A percentile compares a stretch with the other conserved stretches of the same genome.
Conservation (phyloP, 2,113 vertebrate species). For the Otolemur garnettii region DNA sequence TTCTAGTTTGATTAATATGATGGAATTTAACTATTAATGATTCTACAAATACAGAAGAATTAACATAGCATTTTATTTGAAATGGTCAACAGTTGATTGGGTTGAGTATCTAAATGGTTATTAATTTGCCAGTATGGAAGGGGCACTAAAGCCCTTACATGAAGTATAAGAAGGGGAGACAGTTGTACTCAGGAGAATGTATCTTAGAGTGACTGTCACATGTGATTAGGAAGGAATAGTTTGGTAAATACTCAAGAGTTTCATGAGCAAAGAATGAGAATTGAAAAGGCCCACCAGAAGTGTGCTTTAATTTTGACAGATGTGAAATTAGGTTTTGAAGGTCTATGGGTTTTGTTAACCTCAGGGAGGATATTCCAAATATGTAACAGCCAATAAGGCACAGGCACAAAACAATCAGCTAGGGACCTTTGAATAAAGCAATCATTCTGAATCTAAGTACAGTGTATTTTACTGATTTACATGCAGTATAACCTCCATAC, state of each 20-base stretch:
- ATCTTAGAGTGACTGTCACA: neutral
- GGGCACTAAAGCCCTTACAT: neutral
- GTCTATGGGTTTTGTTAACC: neutral
- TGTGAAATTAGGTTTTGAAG: neutral
- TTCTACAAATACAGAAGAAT: neutral
- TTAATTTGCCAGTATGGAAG: neutral
- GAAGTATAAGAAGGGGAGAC: neutral
- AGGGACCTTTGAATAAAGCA: neutral
- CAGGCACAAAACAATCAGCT: neutral
- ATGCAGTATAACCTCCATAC: too few relatives aligned
- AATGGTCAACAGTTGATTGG: neutral
- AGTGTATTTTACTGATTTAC: neutral
- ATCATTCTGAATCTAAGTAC: neutral
- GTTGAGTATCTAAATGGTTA: neutral
- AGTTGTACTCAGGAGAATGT: neutral
- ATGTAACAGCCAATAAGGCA: neutral
- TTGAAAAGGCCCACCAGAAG: neutral
- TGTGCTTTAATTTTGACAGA: neutral
- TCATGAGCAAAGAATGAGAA: neutral
- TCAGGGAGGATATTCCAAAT: neutral
- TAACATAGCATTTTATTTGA: constrained; percentile 4
- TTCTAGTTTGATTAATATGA: neutral
- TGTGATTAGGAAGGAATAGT: neutral
- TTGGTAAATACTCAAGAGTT: neutral
- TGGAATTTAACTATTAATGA: neutral